Evolutionary conservation across 2,113 vertebrate species (phyloP).

Genomic region (Tachycineta bicolor): DNA sequence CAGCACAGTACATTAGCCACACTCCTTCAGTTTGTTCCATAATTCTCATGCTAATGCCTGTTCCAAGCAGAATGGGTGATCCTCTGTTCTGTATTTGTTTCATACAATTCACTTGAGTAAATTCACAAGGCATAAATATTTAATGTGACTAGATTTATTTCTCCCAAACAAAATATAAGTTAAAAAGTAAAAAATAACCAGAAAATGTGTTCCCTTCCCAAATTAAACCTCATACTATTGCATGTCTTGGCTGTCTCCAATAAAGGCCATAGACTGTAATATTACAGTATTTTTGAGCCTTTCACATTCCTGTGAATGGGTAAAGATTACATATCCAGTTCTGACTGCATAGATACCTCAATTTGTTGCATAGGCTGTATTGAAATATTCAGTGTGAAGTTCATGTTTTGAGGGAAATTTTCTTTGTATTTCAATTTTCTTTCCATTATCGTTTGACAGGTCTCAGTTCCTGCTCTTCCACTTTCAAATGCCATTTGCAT

Average conservation of each 20-base stretch:
- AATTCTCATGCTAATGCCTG: neutral
- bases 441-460: neutral
- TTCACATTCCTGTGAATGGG: neutral
- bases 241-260: neutral
- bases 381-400: neutral
- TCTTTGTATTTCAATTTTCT: neutral
- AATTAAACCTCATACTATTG: neutral
- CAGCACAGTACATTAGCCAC: neutral
- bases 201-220: neutral
- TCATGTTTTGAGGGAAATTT: neutral
- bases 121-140: neutral
- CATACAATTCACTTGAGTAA: neutral
- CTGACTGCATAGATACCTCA: neutral
- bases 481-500: neutral
- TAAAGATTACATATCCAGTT: neutral
- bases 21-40: neutral
- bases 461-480: neutral
- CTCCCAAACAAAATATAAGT: neutral
- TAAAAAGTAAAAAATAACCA: neutral
- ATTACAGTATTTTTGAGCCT: neutral
- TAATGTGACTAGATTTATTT: neutral
- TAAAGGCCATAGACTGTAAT: neutral
- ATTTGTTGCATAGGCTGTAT: neutral
- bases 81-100: neutral
- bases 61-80: neutral